These are phyloP conservation scores for Carassius gibelio DNA, from an alignment of 2,113 vertebrate genomes.

Conservation along the genomic window DNA sequence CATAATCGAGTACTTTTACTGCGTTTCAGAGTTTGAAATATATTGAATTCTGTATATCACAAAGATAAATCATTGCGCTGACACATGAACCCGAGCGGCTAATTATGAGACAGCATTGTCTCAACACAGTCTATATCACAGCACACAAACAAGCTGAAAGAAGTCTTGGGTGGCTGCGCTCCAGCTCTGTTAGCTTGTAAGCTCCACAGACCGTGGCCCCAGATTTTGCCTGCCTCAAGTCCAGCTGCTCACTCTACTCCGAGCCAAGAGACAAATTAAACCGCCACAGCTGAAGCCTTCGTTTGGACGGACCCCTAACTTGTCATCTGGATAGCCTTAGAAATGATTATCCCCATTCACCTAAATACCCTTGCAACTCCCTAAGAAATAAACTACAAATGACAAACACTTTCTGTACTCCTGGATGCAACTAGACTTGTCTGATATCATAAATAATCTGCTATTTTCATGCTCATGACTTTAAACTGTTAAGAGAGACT, in stretches of 20 bases:
- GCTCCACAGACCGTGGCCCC: slow-evolving; percentile 26
- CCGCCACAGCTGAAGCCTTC: slow-evolving; percentile 34
- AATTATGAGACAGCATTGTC: slow-evolving; percentile 25
- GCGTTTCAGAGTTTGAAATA: slow-evolving; percentile 1
- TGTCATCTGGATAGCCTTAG: slow-evolving; percentile 39
- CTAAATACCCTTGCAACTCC: slow-evolving; percentile 24
- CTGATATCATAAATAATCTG: neutral
- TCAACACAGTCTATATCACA: slow-evolving; percentile 20
- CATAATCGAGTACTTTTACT: neutral
- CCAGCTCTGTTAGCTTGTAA: slow-evolving; percentile 37
- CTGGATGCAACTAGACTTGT: neutral
- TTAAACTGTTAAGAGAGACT: neutral
- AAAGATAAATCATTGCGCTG: neutral
- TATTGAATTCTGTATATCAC: neutral
- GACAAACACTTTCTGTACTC: neutral
- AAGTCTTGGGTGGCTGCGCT: slow-evolving; percentile 15
- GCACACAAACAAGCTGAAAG: slow-evolving; percentile 13
- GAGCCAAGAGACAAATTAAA: slow-evolving; percentile 48
- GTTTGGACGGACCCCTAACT: neutral
- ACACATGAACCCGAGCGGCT: neutral
- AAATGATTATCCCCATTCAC: slow-evolving; percentile 42
- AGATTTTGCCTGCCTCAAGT: slow-evolving; percentile 27
- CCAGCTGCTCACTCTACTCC: slow-evolving; percentile 40
- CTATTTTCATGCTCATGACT: neutral
- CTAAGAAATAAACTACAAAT: slow-evolving; percentile 18